These are phyloP conservation scores for Scopus umbretta DNA, from an alignment of 2,113 vertebrate genomes.

Conservation along the genomic window DNA sequence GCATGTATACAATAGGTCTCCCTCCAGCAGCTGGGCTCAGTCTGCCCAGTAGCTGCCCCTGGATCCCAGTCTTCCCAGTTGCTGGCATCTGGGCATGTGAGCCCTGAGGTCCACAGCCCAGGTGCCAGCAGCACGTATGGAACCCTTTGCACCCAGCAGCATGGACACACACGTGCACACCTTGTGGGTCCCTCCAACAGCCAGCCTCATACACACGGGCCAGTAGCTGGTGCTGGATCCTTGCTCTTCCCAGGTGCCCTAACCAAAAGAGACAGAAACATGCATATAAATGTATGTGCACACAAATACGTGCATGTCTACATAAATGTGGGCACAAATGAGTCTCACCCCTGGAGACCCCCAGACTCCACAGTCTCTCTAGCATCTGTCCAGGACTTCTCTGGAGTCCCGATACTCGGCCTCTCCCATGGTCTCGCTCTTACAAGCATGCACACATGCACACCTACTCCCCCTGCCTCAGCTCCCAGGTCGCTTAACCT, in stretches of 20 bases:
- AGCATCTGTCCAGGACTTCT: not conserved
- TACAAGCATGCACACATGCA: not conserved
- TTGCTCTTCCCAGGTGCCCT: not conserved
- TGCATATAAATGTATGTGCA: too few relatives aligned
- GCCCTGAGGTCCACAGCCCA: not conserved
- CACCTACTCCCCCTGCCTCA: accelerated
- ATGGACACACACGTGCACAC: too few relatives aligned
- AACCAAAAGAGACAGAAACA: not conserved
- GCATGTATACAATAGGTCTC: not conserved
- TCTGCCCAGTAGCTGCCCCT: not conserved
- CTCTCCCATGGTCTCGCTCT: not conserved
- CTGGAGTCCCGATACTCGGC: not conserved
- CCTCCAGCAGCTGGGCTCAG: not conserved
- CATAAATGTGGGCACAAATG: not conserved
- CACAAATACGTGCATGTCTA: not conserved
- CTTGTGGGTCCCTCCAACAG: not conserved
- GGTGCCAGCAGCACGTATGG: not conserved
- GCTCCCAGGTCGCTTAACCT: not conserved
- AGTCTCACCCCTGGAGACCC: not conserved
- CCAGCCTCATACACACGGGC: not conserved
- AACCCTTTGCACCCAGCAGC: too few relatives aligned
- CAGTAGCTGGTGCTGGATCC: not conserved
- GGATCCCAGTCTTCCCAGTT: not conserved
- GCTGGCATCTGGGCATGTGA: too few relatives aligned
- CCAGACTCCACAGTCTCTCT: not conserved